Conservation (phyloP, 2,888 invertebrate species). For the Pheosia tremula region DNA sequence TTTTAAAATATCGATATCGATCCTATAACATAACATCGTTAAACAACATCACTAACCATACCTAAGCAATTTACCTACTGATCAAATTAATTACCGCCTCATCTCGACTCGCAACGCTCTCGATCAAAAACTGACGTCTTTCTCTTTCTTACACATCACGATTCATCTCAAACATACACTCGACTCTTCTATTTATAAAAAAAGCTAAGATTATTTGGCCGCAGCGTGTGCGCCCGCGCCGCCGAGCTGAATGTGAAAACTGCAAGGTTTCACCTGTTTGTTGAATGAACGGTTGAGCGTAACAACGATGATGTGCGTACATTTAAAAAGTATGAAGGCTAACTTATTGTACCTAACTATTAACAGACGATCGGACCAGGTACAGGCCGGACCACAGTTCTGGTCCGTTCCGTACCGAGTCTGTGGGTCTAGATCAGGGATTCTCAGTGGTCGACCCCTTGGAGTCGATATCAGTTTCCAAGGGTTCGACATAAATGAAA, state of each 20-base stretch:
- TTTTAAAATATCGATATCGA: constrained; percentile 2
- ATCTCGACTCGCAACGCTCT: constrained; percentile 68
- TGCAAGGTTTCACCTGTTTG: constrained; percentile 73
- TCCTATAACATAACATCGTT: constrained; percentile 41
- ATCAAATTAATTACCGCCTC: constrained; percentile 82
- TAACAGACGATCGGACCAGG: too few relatives aligned
- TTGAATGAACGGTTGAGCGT: constrained; percentile 58
- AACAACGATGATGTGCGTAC: constrained; percentile 40
- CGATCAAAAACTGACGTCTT: constrained; percentile 57
- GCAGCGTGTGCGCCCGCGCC: constrained; percentile 55
- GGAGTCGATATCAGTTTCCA: too few relatives aligned
- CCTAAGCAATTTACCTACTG: constrained; percentile 69
- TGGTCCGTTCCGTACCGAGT: too few relatives aligned
- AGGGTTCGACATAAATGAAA: too few relatives aligned
- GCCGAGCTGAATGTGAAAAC: constrained; percentile 69
- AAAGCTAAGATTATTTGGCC: constrained; percentile 66
- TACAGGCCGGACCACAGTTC: too few relatives aligned
- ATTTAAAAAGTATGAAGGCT: too few relatives aligned
- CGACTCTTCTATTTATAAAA: constrained; percentile 49
- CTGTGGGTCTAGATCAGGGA: too few relatives aligned
- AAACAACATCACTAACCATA: constrained; percentile 52
- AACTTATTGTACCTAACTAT: too few relatives aligned
- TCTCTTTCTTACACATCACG: constrained; percentile 47
- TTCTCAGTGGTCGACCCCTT: too few relatives aligned
- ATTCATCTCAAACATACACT: constrained; percentile 34